Base-by-base conservation (phyloP, 2,888 invertebrate species). In the Spicauda simplicius region DNA sequence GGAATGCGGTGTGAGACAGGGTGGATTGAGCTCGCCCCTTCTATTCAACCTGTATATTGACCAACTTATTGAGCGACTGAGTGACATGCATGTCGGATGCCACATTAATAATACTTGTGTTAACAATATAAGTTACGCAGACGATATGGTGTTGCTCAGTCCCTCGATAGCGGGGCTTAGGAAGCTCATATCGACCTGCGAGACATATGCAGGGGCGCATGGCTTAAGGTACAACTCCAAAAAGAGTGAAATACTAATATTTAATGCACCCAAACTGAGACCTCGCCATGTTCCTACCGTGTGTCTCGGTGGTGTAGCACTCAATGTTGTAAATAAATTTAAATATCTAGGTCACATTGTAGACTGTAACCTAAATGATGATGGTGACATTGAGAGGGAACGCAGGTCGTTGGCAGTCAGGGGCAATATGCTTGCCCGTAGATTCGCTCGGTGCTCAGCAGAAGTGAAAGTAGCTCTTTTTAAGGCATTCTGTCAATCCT, bases 111-210 rank as follows among this genome's bases (percentile, higher is more conserved):
- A 48, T 8, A 52, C 61, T 0, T 64, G 59, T 33, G 45, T 73
- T 6, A 73, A 74, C 45, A 71, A 71, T 30, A 25, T 73, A 8
- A 71, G 74, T 19, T 72, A 75, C 52, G 71, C 73, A 19, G 71
- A 72, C 33, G 74, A 73, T 52, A 75, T 76, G 73, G 72, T 72
- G 69, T 62, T 76, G 69, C 72, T 74, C 66, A 70, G 73, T 37
- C 68, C 72, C 0, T 71, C 72, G 33, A 59, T 74, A 41, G 58
- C 66, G 30, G 73, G 69, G 2, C 55, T 74, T 0, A 66, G 70
- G 20, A 53, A 64, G 37, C 53, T 76, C 33, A 77, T 79, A 45
- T 80, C 81, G 79, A 71, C 74, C 69, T 89, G 89, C 80, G 81
- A 66, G 19, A 19, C 25, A 14, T 67, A 67, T 20, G 61, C 61